These are phyloP conservation scores for Austrolebias charrua DNA, from an alignment of 2,797 vertebrate species.

Conservation along the genomic window DNA sequence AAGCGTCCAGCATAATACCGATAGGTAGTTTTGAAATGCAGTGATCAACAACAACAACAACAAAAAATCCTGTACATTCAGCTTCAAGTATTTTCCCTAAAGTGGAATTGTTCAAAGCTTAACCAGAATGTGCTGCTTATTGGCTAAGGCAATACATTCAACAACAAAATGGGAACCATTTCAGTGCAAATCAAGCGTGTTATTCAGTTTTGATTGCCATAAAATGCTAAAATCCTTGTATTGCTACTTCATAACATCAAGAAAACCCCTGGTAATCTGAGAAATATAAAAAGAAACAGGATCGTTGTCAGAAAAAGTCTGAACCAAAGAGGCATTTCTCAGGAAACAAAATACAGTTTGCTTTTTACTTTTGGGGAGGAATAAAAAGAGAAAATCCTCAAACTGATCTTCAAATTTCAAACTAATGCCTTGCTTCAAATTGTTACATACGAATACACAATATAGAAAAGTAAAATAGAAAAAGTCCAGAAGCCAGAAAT, in stretches of 20 bases:
- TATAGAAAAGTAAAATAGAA: background rate
- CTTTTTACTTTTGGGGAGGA: conserved; percentile 16
- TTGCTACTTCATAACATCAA: background rate
- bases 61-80: conserved; percentile 36
- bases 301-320: conserved; percentile 10
- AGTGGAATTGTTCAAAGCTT: conserved; percentile 9
- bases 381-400: conserved; percentile 8
- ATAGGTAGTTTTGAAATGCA: conserved; percentile 53
- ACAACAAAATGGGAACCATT: conserved; percentile 26
- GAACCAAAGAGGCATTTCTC: conserved; percentile 6
- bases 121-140: conserved; percentile 38
- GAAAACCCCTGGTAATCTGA: conserved; percentile 16
- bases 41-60: conserved; percentile 24
- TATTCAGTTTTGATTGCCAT: background rate
- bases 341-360: conserved; percentile 10
- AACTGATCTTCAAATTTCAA: background rate
- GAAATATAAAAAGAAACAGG: background rate
- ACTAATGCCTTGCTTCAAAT: conserved; percentile 11
- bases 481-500: conserved; percentile 30
- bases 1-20: conserved; percentile 2
- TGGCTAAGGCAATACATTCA: conserved; percentile 46
- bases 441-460: conserved; percentile 8
- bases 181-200: conserved; percentile 59
- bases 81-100: conserved; percentile 25
- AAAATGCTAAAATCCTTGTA: too few relatives aligned